Percentiles rank a stretch among this genome's conserved stretches.
Conservation (phyloP, 2,113 vertebrate species). For the Reinhardtius hippoglossoides region DNA sequence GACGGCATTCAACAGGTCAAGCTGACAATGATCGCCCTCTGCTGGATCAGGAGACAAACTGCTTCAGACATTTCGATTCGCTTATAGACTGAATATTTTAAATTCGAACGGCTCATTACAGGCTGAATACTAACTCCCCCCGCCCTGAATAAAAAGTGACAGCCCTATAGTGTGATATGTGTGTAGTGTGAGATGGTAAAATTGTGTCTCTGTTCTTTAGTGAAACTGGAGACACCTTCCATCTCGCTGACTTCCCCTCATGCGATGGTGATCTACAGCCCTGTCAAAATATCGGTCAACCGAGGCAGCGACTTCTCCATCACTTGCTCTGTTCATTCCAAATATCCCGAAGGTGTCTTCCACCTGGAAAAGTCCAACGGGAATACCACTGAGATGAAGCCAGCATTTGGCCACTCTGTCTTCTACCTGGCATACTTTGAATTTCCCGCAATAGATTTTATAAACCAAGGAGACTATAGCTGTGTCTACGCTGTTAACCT, state of each 20-base stretch:
- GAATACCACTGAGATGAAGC: constrained; percentile 2
- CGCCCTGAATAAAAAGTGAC: not conserved
- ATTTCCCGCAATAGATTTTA: constrained; percentile 44
- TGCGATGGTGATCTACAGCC: constrained; percentile 66
- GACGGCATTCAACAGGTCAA: too few species aligned
- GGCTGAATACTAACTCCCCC: too few species aligned
- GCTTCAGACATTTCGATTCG: not conserved
- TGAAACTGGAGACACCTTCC: constrained; percentile 65
- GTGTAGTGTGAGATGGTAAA: not conserved
- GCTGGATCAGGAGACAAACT: not conserved
- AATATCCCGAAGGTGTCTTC: constrained; percentile 60
- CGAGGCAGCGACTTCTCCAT: constrained; percentile 63
- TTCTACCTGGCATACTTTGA: constrained; percentile 68
- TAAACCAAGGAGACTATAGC: constrained; percentile 59
- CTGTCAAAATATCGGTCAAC: constrained; percentile 54
- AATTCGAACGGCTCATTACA: too few species aligned
- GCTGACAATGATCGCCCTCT: not conserved
- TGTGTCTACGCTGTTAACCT: constrained; percentile 68
- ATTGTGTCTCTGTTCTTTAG: constrained; percentile 38
- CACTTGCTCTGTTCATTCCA: constrained; percentile 64
- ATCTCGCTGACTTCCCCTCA: constrained; percentile 65
- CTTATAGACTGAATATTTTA: not conserved
- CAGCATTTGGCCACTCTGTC: constrained; percentile 46
- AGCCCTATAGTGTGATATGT: too few species aligned
- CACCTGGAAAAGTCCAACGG: constrained; percentile 43